These are phyloP conservation scores for Smutsia gigantea DNA, from an alignment of 2,797 vertebrate genomes.

Conservation along the genomic window DNA sequence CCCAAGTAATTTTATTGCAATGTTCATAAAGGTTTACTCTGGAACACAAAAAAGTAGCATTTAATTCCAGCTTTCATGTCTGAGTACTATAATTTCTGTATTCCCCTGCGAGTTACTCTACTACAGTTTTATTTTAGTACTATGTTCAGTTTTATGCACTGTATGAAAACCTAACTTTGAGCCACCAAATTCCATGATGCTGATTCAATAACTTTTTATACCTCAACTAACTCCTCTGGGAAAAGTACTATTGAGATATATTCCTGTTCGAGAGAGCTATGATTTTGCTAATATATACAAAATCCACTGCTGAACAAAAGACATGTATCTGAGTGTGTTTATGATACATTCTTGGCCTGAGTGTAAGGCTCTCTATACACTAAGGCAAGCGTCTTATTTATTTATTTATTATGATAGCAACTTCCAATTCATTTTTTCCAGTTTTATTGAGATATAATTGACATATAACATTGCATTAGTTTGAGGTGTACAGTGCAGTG, in stretches of 20 bases:
- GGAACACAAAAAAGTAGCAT: background rate
- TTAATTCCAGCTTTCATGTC: conserved; percentile 35
- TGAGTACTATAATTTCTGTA: background rate
- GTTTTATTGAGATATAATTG: background rate
- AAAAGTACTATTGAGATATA: conserved; percentile 24
- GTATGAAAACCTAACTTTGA: conserved; percentile 37
- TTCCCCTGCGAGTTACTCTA: conserved; percentile 19
- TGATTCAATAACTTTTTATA: conserved; percentile 43
- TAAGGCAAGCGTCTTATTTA: background rate
- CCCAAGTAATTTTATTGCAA: background rate
- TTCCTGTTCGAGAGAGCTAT: conserved; percentile 33
- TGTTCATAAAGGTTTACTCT: background rate
- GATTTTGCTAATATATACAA: conserved; percentile 48
- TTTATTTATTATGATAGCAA: conserved; percentile 6
- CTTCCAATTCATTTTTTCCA: background rate
- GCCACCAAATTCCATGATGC: conserved; percentile 20
- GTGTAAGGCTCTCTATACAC: background rate
- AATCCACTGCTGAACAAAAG: conserved; percentile 1
- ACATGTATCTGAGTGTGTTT: background rate
- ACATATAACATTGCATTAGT: background rate
- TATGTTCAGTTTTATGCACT: conserved; percentile 33
- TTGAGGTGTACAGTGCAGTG: background rate
- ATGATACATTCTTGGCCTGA: background rate
- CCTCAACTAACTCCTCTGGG: conserved; percentile 6
- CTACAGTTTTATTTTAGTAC: conserved; percentile 53